These are phyloP conservation scores for Drosophila nigrodunni DNA, from an alignment of 1,140 invertebrate genomes.

Conservation along the genomic window DNA sequence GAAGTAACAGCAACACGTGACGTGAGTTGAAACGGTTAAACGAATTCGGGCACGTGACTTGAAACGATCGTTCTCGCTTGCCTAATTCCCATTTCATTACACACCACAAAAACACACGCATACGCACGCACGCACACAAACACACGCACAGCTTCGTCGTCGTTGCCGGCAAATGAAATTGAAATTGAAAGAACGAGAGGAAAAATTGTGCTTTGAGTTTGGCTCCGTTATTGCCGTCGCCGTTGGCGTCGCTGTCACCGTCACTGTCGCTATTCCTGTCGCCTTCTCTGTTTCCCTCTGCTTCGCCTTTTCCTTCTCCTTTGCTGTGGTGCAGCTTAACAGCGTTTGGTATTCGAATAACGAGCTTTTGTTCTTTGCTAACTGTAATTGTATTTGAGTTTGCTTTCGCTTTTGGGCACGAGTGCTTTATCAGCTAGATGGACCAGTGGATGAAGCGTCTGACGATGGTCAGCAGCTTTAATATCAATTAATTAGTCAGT, in stretches of 20 bases:
- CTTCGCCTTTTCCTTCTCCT: too few species aligned
- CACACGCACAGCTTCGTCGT: background rate
- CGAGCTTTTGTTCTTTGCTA: constrained; percentile 66
- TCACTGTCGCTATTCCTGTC: too few species aligned
- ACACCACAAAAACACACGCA: background rate
- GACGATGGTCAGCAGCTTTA: constrained; percentile 27
- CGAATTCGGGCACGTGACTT: constrained; percentile 1
- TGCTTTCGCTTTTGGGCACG: constrained; percentile 35
- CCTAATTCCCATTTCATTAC: background rate
- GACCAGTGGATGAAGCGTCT: constrained; percentile 10
- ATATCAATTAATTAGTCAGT: constrained; percentile 45
- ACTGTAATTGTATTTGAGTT: constrained; percentile 67
- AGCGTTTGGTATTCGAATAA: constrained; percentile 44
- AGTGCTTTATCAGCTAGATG: constrained; percentile 38
- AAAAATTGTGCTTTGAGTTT: constrained; percentile 13
- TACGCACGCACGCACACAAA: too few species aligned
- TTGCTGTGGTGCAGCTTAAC: constrained; percentile 18
- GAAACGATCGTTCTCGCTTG: constrained; percentile 16
- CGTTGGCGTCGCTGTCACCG: background rate
- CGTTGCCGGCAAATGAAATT: constrained; percentile 28
- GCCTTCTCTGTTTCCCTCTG: too few species aligned
- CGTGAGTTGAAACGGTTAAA: constrained; percentile 1
- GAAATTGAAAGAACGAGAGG: constrained; percentile 23
- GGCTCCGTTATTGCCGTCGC: background rate
- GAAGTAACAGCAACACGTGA: constrained; percentile 18